Evolutionary conservation across 2,797 vertebrate genomes (phyloP).

Genomic region (Brotula barbata): DNA sequence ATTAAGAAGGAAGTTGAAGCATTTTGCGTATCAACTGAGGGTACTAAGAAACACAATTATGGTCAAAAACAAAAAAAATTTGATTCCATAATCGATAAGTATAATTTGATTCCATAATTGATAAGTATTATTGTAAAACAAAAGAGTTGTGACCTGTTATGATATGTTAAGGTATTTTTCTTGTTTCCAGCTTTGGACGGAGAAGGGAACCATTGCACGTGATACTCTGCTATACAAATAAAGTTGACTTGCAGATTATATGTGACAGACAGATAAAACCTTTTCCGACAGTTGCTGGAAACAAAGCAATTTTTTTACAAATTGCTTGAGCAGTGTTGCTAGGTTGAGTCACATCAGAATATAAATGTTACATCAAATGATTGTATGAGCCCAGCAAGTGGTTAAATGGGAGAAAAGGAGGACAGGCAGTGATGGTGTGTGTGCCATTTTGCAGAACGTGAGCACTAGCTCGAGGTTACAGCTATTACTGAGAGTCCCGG

Average conservation of each 20-base stretch:
- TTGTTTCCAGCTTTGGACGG: too few species aligned
- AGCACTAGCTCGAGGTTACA: conserved; percentile 23
- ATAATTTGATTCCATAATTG: too few species aligned
- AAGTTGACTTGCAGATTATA: not conserved
- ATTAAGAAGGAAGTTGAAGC: too few species aligned
- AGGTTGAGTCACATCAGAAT: too few species aligned
- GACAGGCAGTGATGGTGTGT: not conserved
- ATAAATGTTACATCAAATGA: conserved; percentile 27
- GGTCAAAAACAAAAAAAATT: not conserved
- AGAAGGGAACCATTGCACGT: too few species aligned
- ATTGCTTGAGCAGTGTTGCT: too few species aligned
- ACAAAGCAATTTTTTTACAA: conserved; percentile 11
- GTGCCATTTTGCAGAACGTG: conserved; percentile 31
- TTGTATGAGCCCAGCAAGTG: conserved; percentile 46
- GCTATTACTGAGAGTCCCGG: conserved; percentile 34
- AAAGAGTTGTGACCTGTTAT: too few species aligned
- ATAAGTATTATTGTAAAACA: too few species aligned
- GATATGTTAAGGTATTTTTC: too few species aligned
- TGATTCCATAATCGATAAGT: too few species aligned
- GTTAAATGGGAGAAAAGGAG: conserved; percentile 22
- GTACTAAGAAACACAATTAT: not conserved
- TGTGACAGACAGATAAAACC: conserved; percentile 13
- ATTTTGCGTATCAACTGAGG: not conserved
- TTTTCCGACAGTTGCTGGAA: conserved; percentile 18
- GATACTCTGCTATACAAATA: too few species aligned